A percentile compares a stretch with the other conserved stretches of the same genome.
These are phyloP conservation scores for Myotis brandtii DNA, from an alignment of 2,113 vertebrate species.

Conservation along the genomic window DNA sequence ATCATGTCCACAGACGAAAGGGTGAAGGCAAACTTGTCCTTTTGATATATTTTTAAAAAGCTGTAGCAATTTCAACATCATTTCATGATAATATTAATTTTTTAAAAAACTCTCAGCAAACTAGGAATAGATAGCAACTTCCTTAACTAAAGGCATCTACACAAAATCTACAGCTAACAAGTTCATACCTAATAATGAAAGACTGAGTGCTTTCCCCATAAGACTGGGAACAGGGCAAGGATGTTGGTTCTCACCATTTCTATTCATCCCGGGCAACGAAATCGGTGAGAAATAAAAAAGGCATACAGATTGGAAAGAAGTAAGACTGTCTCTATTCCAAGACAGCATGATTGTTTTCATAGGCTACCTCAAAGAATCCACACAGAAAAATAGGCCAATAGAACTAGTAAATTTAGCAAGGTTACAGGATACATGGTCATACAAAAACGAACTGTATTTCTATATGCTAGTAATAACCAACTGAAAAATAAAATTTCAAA, in stretches of 20 bases:
- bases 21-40: background rate
- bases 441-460: background rate
- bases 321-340: background rate
- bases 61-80: background rate
- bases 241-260: background rate
- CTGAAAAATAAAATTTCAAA: constrained; percentile 7
- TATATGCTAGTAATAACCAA: background rate
- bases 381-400: background rate
- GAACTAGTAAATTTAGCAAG: constrained; percentile 7
- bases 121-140: background rate
- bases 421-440: background rate
- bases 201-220: too few species aligned
- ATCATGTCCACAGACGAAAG: background rate
- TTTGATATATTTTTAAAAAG: background rate
- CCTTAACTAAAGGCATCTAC: background rate
- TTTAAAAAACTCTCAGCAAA: background rate
- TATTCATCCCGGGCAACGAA: background rate
- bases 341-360: background rate
- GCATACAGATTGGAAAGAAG: background rate
- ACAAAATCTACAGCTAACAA: background rate
- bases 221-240: background rate
- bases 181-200: background rate
- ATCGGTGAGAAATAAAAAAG: background rate
- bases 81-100: background rate
- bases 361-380: background rate